Conservation (phyloP, 2,888 invertebrate genomes). For the Nebria brevicollis region DNA sequence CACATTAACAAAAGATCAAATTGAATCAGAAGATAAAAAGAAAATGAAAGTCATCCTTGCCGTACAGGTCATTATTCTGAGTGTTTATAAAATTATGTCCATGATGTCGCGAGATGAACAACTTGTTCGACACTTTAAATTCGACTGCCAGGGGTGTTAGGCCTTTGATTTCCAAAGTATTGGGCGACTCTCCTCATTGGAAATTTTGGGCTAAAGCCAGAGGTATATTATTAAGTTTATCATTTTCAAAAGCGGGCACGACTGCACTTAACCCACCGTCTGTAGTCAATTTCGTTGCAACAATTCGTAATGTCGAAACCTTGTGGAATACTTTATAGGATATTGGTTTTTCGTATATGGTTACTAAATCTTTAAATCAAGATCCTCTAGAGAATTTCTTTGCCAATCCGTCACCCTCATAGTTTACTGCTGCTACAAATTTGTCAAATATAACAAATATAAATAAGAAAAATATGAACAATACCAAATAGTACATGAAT, state of each 20-base stretch:
- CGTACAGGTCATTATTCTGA: no score
- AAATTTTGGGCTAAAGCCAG: background rate
- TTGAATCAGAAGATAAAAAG: no score
- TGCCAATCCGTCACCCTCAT: conserved; percentile 7
- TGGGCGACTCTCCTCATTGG: background rate
- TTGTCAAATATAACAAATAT: no score
- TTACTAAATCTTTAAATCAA: conserved; percentile 5
- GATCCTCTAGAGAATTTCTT: conserved; percentile 25
- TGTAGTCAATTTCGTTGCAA: conserved; percentile 4
- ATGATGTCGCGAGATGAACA: no score
- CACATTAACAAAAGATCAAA: no score
- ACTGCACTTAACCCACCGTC: background rate
- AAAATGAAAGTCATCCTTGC: no score
- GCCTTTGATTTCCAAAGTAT: no score
- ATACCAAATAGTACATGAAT: no score
- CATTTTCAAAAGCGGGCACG: background rate
- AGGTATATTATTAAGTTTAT: background rate
- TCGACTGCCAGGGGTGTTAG: no score
- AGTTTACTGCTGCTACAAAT: background rate
- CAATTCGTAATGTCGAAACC: background rate
- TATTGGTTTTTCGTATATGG: conserved; percentile 14
- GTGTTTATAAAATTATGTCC: no score
- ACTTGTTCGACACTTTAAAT: background rate
- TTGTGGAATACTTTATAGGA: conserved; percentile 19
- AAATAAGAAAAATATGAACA: no score